These are phyloP conservation scores for Falco punctatus DNA, from an alignment of 2,113 vertebrate genomes.

Conservation along the genomic window DNA sequence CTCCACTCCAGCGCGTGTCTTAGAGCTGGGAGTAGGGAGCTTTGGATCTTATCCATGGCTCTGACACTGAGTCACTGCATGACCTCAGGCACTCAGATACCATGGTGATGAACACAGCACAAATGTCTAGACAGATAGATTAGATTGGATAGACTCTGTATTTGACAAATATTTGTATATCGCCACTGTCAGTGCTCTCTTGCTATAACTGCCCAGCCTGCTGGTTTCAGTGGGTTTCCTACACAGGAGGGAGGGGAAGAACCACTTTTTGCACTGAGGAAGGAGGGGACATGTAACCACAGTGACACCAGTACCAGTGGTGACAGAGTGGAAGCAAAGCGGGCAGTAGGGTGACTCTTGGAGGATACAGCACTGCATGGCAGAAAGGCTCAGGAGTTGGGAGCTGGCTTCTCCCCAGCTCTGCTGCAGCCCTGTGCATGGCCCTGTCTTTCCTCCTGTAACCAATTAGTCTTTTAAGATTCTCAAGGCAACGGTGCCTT, in stretches of 20 bases:
- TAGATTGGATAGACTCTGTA: neutral
- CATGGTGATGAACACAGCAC: conserved; percentile 61
- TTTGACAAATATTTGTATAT: conserved; percentile 12
- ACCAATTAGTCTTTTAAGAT: neutral
- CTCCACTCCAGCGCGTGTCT: neutral
- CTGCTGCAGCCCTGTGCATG: neutral
- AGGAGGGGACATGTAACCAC: neutral
- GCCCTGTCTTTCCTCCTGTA: neutral
- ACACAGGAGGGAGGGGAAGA: neutral
- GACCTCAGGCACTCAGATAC: conserved; percentile 18
- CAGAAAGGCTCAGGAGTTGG: neutral
- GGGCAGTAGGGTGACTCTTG: neutral
- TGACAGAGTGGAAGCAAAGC: neutral
- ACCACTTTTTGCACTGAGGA: neutral
- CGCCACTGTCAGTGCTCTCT: neutral
- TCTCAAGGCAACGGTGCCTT: neutral
- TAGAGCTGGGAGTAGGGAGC: neutral
- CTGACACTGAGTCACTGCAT: conserved; percentile 60
- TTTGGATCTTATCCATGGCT: conserved; percentile 28
- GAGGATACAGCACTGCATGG: neutral
- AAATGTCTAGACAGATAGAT: conserved; percentile 49
- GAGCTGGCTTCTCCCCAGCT: neutral
- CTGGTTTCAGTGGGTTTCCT: neutral
- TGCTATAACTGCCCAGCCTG: neutral
- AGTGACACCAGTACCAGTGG: accelerated